Base-by-base conservation (phyloP, 2,113 vertebrate species). In the Lophochroa leadbeateri region DNA sequence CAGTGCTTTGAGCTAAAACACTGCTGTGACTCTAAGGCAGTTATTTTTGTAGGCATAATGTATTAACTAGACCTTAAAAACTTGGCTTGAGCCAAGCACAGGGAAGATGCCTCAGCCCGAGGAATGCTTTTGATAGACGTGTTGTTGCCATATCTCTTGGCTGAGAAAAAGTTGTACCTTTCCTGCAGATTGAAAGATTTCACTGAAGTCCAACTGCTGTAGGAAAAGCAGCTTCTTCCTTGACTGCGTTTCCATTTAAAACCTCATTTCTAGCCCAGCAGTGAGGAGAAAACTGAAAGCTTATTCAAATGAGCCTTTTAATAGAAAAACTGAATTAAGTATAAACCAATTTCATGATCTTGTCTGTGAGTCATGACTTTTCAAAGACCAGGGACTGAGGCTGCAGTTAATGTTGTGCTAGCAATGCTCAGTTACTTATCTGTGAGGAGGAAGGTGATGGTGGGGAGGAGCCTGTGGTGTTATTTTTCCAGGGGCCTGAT, bases 401-500 rank as follows among this genome's bases (percentile, higher is more conserved):
- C 58, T 81, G 60, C 63, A 77, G 72, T 65, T 88, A 86, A 52
- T 2, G 24, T 46, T 74, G 83, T 60, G 77, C 72, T 74, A 82
- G 68, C 37, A 44, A 21, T 49, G 68, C 79, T 71, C 2, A 10
- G 57, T 70, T 77, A 11, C 49, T 91, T 92, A 77, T 88, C 82
- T 65, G 31, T 7, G 49, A 85, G 72, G 10, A n/a, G 79, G 41
- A 76, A 80, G 74, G 67, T 85, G 61, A 41, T 87, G 80, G 69
- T 52, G n/a, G n/a, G 70, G 91, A 91, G 55, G 37, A 25, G 53
- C 50, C 89, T 23, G 25, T 71, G 86, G 67, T 95, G 81, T 76
- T 94, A 57, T 88, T 92, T 95, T 96, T 93, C 85, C 44, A 64
- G 90, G 83, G 61, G 68, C 53, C 91, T 68, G 89, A 60, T 84